Evolutionary conservation across 2,888 invertebrate genomes (phyloP).

Genomic region (Coenonympha arcania): DNA sequence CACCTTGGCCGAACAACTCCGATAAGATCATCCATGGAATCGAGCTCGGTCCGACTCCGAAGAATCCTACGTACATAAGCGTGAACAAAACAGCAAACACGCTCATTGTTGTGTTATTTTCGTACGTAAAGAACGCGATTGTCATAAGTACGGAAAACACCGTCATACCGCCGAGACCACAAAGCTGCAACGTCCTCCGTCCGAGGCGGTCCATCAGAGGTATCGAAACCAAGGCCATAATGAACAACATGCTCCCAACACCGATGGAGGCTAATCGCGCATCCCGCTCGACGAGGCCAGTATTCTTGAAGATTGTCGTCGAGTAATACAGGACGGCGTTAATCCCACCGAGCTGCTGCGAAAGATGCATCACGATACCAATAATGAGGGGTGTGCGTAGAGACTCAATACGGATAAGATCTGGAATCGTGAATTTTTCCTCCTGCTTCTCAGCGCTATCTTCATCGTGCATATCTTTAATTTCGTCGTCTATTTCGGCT

Average conservation of each 20-base stretch:
- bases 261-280: constrained; percentile 81
- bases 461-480: constrained; percentile 66
- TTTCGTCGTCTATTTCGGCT: constrained; percentile 59
- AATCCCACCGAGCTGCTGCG: constrained; percentile 68
- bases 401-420: constrained; percentile 49
- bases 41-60: constrained; percentile 69
- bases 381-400: constrained; percentile 62
- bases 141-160: constrained; percentile 82
- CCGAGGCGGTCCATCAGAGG: constrained; percentile 83
- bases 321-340: constrained; percentile 82
- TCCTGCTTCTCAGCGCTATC: constrained; percentile 61
- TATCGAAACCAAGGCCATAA: constrained; percentile 83
- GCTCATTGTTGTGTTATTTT: constrained; percentile 60
- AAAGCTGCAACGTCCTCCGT: constrained; percentile 79
- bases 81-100: constrained; percentile 67
- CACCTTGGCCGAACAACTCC: constrained; percentile 67
- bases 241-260: constrained; percentile 80
- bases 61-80: constrained; percentile 65
- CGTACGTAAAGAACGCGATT: constrained; percentile 61
- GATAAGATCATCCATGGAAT: constrained; percentile 73
- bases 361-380: constrained; percentile 69
- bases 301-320: constrained; percentile 75
- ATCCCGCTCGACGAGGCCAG: constrained; percentile 73
- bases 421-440: constrained; percentile 55
- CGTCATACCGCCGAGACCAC: constrained; percentile 82